Base-by-base conservation (phyloP, 37 sponge, comb jelly and placozoan genomes). In the Theonella swinhoei region DNA sequence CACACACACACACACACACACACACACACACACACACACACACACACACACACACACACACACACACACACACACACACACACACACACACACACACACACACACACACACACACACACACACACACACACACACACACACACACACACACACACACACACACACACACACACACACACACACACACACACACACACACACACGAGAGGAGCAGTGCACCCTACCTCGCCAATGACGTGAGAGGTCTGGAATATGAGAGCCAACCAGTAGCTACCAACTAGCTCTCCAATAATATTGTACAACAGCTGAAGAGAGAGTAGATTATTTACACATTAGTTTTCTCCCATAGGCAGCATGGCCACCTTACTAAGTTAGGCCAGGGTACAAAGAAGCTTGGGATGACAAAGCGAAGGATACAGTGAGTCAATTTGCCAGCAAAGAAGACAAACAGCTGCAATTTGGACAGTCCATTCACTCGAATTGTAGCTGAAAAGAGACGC, bases 161-260 rank as follows among this genome's bases (percentile, higher is more conserved):
- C n/a, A n/a, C n/a, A n/a, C n/a, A n/a, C n/a, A n/a, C n/a, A n/a
- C n/a, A n/a, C n/a, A n/a, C n/a, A n/a, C n/a, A n/a, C n/a, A n/a
- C n/a, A n/a, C n/a, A n/a, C n/a, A n/a, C n/a, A n/a, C n/a, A n/a
- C n/a, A n/a, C n/a, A n/a, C n/a, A 47, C 54, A 47, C 54, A 17
- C 11, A 7, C 14, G 54, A 14, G 54, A 17, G 11, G 4, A 3
- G 19, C 32, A 28, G n/a, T 23, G 28, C 30, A 2, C 36, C 80
- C 32, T 42, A 88, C 92, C 70, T 95, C 94, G 73, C 93, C 87
- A 67, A 91, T 88, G 72, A 97, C 96, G 78, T 97, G 98, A 28
- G 98, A 97, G 22, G 88, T 83, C 84, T 97, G 98, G 81, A 97
- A 97, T 25, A 90, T 90, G 39, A 97, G 83, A 24, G 98, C 98